A percentile compares a stretch with the other conserved stretches of the same genome.
phyloP scores from a whole-genome alignment of 2,888 invertebrate genomes.

The Magallana nippona region DNA sequence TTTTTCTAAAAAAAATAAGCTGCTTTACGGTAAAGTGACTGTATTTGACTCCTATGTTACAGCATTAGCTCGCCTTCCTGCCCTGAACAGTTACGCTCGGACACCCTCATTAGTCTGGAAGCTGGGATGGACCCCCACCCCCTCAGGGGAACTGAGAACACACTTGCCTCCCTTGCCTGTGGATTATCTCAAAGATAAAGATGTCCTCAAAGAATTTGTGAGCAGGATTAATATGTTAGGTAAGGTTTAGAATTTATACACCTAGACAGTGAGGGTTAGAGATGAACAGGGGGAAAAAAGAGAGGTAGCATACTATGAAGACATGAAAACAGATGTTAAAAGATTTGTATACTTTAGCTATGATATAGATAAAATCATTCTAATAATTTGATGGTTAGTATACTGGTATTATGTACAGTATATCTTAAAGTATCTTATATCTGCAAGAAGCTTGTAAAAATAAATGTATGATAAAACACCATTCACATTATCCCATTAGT shows the following conservation, averaged over 20 bases:
- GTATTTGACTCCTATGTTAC: background rate
- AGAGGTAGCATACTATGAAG: background rate
- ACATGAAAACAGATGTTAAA: no score
- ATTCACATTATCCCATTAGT: no score
- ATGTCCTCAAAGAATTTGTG: slow-evolving; percentile 90
- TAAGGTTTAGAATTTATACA: slow-evolving; percentile 72
- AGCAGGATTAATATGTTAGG: slow-evolving; percentile 84
- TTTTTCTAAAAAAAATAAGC: no score
- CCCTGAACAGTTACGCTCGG: slow-evolving; percentile 85
- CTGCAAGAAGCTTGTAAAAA: background rate
- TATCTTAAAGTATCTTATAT: no score
- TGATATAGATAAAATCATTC: no score
- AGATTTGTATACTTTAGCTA: no score
- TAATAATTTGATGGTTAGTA: no score
- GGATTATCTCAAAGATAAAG: slow-evolving; percentile 89
- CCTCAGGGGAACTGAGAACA: slow-evolving; percentile 81
- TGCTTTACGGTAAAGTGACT: background rate
- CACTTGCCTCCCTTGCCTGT: slow-evolving; percentile 84
- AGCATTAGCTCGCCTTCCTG: slow-evolving; percentile 84
- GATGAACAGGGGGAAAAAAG: background rate
- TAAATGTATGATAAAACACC: background rate
- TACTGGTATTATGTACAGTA: no score
- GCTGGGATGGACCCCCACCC: slow-evolving; percentile 83
- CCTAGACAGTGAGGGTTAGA: no score
- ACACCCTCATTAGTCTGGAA: slow-evolving; percentile 86